phyloP scores from a whole-genome alignment of 2,797 vertebrate genomes.

The Smutsia gigantea region DNA sequence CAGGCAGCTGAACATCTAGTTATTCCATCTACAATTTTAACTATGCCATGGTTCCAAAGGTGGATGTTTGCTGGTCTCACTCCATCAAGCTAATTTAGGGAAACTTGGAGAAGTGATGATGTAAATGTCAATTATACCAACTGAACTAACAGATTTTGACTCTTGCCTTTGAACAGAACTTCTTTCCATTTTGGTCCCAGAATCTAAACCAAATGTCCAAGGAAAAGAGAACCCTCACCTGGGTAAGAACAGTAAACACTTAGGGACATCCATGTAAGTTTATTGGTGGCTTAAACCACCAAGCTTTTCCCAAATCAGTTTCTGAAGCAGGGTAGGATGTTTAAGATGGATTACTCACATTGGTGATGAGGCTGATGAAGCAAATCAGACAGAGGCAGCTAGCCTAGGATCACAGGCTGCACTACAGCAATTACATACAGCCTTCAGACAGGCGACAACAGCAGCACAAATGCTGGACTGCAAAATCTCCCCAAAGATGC shows the following conservation, averaged over 20 bases:
- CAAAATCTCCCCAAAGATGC: conserved; percentile 12
- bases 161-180: conserved; percentile 41
- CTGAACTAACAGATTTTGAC: conserved; percentile 38
- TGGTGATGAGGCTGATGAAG: neutral
- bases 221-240: conserved; percentile 44
- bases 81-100: conserved; percentile 50
- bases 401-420: neutral
- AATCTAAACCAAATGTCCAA: conserved; percentile 57
- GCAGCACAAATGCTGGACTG: neutral
- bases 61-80: conserved; percentile 26
- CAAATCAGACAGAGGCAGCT: neutral
- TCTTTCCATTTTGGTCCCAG: conserved; percentile 42
- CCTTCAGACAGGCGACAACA: neutral
- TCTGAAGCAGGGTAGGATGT: neutral
- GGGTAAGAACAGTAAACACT: conserved; percentile 48
- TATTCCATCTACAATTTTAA: conserved; percentile 47
- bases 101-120: conserved; percentile 40
- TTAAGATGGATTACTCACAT: neutral
- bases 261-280: conserved; percentile 32
- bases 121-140: conserved; percentile 43
- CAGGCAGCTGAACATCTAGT: neutral
- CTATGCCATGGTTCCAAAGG: conserved; percentile 42
- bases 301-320: conserved; percentile 35
- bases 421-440: neutral
- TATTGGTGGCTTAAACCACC: neutral